Percentiles rank a stretch among this genome's conserved stretches.
phyloP scores from a whole-genome alignment of 2,888 invertebrate species.

The Erebia ligea region DNA sequence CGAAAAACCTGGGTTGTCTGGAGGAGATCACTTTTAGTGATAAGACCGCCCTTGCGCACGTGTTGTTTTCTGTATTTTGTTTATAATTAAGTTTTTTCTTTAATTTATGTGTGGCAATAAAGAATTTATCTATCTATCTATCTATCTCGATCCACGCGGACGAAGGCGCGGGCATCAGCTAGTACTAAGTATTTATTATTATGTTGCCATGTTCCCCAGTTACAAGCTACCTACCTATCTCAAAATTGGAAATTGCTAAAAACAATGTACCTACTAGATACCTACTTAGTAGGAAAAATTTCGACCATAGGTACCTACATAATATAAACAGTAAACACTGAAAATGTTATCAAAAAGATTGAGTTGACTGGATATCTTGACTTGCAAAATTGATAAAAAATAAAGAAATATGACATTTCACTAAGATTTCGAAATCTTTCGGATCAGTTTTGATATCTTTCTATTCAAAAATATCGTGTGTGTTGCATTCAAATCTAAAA shows the following conservation, averaged over 20 bases:
- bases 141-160: no score
- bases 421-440: constrained; percentile 10
- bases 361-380: neutral
- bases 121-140: no score
- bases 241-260: neutral
- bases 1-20: no score
- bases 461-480: constrained; percentile 12
- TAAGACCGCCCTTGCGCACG: no score
- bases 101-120: no score
- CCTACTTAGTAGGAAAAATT: neutral
- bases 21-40: no score
- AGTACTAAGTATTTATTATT: no score
- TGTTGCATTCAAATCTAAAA: constrained; percentile 1
- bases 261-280: neutral
- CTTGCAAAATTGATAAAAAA: constrained; percentile 9
- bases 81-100: no score
- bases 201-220: no score
- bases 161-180: no score
- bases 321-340: neutral
- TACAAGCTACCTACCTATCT: neutral
- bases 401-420: constrained; percentile 3
- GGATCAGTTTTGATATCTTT: neutral
- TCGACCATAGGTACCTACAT: neutral
- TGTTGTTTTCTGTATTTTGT: no score
- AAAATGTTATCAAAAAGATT: constrained; percentile 9